Conservation (phyloP, 2,113 vertebrate species). For the Malurus alboscapulatus region DNA sequence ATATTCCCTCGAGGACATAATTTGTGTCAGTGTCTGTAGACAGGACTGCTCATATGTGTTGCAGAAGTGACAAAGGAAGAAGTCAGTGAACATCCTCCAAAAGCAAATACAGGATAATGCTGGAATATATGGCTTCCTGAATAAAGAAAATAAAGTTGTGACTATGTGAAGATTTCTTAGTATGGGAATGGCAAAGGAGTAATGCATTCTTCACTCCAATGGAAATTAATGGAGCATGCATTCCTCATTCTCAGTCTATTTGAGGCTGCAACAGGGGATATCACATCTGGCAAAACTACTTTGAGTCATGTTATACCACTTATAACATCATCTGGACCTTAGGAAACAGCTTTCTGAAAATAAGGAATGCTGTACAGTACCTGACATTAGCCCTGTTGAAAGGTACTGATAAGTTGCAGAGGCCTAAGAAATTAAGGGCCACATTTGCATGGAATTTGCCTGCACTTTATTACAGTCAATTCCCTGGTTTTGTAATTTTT, state of each 20-base stretch:
- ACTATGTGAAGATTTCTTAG: conserved; percentile 12
- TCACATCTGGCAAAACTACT: conserved; percentile 67
- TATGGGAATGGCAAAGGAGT: conserved; percentile 37
- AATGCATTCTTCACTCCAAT: conserved; percentile 49
- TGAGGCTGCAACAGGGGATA: conserved; percentile 43
- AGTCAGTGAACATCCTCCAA: conserved; percentile 40
- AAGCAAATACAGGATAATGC: conserved; percentile 14
- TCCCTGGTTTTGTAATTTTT: conserved; percentile 53
- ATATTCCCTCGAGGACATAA: not conserved
- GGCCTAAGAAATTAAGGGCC: conserved; percentile 34
- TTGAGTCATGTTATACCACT: conserved; percentile 43
- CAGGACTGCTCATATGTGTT: not conserved
- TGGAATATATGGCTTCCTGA: conserved; percentile 28
- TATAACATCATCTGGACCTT: conserved; percentile 49
- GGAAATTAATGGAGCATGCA: conserved; percentile 49
- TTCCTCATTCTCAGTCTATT: conserved; percentile 57
- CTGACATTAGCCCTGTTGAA: conserved; percentile 28
- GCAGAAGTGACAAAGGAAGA: conserved; percentile 21
- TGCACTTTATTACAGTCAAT: not conserved
- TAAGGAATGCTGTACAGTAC: conserved; percentile 12
- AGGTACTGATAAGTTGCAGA: conserved; percentile 62
- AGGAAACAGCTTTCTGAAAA: conserved; percentile 46
- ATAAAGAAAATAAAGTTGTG: conserved; percentile 39
- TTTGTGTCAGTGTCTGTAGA: not conserved
- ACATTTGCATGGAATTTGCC: conserved; percentile 10